These are phyloP conservation scores for Trichoplusia ni DNA, from an alignment of 1,140 invertebrate genomes.

Conservation along the genomic window DNA sequence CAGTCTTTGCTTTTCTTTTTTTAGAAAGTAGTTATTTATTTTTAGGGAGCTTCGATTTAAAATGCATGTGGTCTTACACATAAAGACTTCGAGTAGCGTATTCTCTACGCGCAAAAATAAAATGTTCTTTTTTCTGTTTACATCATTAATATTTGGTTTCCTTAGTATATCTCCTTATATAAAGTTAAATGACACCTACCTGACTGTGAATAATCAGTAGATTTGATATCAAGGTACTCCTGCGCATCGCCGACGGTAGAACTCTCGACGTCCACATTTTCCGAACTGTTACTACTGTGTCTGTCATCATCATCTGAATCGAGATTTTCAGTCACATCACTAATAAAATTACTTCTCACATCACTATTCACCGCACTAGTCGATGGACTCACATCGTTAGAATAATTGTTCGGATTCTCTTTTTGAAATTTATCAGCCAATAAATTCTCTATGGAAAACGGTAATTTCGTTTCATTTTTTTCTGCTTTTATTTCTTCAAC, in stretches of 20 bases:
- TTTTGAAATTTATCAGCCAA: slow-evolving; percentile 65
- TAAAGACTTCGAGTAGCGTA: too few species aligned
- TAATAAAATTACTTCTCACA: slow-evolving; percentile 38
- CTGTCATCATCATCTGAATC: slow-evolving; percentile 61
- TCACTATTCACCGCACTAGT: slow-evolving; percentile 43
- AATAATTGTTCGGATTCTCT: not conserved
- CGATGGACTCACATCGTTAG: slow-evolving; percentile 34
- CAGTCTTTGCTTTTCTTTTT: too few species aligned
- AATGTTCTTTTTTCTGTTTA: too few species aligned
- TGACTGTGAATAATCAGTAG: slow-evolving; percentile 67
- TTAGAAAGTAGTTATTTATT: too few species aligned
- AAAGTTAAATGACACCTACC: slow-evolving; percentile 44
- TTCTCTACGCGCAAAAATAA: too few species aligned
- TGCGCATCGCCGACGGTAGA: slow-evolving; percentile 52
- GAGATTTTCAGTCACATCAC: slow-evolving; percentile 36
- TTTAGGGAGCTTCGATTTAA: too few species aligned
- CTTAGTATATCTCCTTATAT: too few species aligned
- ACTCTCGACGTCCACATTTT: slow-evolving; percentile 70
- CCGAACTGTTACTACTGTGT: slow-evolving; percentile 53
- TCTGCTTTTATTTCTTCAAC: slow-evolving; percentile 48
- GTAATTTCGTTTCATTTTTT: slow-evolving; percentile 58
- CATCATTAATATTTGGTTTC: too few species aligned
- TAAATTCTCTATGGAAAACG: slow-evolving; percentile 72
- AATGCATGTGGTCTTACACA: too few species aligned
- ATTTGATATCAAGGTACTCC: slow-evolving; percentile 55